Conservation (phyloP, 1,140 invertebrate genomes). For the Drosophila kanapiae region DNA sequence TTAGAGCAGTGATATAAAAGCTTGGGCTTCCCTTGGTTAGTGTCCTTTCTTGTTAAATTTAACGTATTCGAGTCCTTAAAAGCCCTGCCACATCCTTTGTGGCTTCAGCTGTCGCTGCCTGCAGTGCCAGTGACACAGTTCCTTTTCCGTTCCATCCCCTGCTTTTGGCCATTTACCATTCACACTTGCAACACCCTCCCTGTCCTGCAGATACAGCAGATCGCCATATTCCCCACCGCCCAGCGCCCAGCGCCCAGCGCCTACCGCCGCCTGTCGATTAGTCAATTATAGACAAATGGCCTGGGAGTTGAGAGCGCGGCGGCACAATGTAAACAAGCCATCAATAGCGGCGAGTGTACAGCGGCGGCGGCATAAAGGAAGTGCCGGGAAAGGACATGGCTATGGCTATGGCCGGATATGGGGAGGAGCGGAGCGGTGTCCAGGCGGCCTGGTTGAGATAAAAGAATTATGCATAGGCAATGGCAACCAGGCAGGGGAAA, state of each 20-base stretch:
- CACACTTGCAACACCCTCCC: background rate
- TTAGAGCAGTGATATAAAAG: too few species aligned
- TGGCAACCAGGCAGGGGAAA: background rate
- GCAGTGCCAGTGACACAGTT: conserved; percentile 60
- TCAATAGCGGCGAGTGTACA: conserved; percentile 61
- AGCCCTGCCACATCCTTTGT: conserved; percentile 6
- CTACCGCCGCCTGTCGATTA: conserved; percentile 71
- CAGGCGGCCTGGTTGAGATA: conserved; percentile 63
- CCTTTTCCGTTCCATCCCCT: conserved; percentile 19
- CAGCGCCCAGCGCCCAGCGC: too few species aligned
- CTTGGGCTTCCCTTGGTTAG: too few species aligned
- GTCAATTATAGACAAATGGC: conserved; percentile 82
- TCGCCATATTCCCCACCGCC: background rate
- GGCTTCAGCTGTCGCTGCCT: background rate
- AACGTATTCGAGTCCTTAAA: background rate
- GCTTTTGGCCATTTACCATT: conserved; percentile 21
- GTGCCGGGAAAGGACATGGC: background rate
- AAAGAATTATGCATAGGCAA: conserved; percentile 80
- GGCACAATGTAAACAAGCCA: conserved; percentile 77
- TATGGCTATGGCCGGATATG: background rate
- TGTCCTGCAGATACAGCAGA: background rate
- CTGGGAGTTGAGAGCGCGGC: conserved; percentile 56
- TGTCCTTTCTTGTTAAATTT: too few species aligned
- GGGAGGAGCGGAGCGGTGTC: background rate
- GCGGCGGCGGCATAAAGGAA: background rate